These are phyloP conservation scores for Eidolon dupreanum DNA, from an alignment of 2,797 vertebrate genomes.

Conservation along the genomic window DNA sequence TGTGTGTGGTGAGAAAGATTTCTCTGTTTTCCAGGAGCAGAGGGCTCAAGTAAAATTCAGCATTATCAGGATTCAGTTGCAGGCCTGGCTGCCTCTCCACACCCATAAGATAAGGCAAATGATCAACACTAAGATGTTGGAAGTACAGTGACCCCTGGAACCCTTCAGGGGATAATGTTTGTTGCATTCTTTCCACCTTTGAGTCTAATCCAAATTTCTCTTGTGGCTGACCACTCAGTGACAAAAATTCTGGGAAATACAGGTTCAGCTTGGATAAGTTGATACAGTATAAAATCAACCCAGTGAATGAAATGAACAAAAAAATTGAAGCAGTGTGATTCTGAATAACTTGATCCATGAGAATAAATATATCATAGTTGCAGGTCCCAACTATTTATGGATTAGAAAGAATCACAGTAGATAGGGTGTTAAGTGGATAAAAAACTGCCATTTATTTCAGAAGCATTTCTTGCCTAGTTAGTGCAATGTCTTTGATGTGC, in stretches of 20 bases:
- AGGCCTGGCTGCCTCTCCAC: neutral
- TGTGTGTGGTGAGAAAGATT: too few species aligned
- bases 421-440: neutral
- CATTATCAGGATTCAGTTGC: neutral
- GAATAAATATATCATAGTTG: neutral
- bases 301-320: neutral
- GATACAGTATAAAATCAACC: neutral
- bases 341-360: neutral
- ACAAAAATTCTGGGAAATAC: neutral
- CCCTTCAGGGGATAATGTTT: neutral
- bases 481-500: neutral
- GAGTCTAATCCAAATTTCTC: neutral
- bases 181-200: neutral
- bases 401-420: neutral
- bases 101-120: neutral
- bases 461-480: neutral
- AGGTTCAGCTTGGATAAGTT: neutral
- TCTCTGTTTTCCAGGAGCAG: neutral
- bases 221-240: neutral
- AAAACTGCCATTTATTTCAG: slow-evolving; percentile 11
- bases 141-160: neutral
- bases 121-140: too few species aligned
- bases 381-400: neutral
- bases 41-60: neutral
- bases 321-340: neutral